phyloP scores from a whole-genome alignment of 2,797 vertebrate species.

The Gila robusta region DNA sequence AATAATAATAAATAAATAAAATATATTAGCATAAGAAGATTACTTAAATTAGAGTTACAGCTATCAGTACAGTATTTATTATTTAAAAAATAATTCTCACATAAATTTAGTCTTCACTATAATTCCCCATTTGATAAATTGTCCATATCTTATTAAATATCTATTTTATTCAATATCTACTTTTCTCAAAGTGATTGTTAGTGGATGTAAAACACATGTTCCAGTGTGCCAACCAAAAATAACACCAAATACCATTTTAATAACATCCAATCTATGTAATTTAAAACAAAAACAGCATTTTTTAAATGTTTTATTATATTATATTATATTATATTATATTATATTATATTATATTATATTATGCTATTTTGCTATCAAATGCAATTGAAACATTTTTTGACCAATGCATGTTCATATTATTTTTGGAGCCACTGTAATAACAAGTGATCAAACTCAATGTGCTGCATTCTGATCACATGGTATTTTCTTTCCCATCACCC shows the following conservation, averaged over 20 bases:
- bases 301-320: no score
- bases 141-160: neutral
- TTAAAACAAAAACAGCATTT: no score
- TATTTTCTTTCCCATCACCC: conserved; percentile 16
- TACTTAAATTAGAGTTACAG: neutral
- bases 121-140: neutral
- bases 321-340: no score
- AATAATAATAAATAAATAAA: neutral
- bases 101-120: neutral
- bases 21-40: neutral
- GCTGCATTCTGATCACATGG: neutral
- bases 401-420: neutral
- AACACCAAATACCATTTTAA: neutral
- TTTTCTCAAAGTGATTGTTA: no score
- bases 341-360: neutral
- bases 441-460: neutral
- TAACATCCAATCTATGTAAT: neutral
- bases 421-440: neutral
- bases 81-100: neutral
- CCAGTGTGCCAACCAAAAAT: neutral
- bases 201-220: no score
- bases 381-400: neutral
- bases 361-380: no score
- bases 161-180: neutral
- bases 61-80: neutral